A percentile compares a stretch with the other conserved stretches of the same genome.
Conservation (phyloP, 2,113 vertebrate species). For the Pollachius pollachius region DNA sequence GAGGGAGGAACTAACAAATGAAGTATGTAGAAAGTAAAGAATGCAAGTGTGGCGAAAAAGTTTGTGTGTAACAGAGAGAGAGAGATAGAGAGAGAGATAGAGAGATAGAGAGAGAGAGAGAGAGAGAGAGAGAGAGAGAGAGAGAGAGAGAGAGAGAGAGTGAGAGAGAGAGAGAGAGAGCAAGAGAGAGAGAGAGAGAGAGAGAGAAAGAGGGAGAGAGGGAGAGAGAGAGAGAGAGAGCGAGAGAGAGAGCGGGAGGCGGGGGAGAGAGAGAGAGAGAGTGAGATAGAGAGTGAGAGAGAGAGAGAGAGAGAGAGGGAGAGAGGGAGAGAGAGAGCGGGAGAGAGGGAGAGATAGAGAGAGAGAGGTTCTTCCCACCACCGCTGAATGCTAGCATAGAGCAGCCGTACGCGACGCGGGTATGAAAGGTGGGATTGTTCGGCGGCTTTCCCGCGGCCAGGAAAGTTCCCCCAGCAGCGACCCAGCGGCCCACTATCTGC, state of each 20-base stretch:
- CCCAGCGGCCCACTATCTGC: conserved; percentile 68
- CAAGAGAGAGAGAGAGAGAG: too few species aligned
- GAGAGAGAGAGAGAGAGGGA: conserved; percentile 2
- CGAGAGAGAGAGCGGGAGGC: too few species aligned
- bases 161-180: too few species aligned
- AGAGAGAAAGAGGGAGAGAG: too few species aligned
- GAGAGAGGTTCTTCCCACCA: conserved; percentile 55
- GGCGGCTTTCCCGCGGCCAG: conserved; percentile 64
- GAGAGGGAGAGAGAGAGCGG: neutral
- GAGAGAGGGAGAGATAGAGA: conserved; percentile 30
- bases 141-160: too few species aligned
- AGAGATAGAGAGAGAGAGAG: too few species aligned
- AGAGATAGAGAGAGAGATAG: too few species aligned
- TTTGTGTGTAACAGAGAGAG: too few species aligned
- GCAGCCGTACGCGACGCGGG: conserved; percentile 55
- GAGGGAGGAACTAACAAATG: neutral
- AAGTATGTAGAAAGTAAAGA: neutral
- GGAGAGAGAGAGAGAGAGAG: too few species aligned
- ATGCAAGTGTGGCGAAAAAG: neutral
- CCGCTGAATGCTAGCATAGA: conserved; percentile 21
- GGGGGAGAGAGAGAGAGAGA: too few species aligned
- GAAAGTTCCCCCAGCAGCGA: conserved; percentile 76
- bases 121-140: too few species aligned
- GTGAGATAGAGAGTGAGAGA: too few species aligned
- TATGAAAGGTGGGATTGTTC: conserved; percentile 81